Evolutionary conservation across 1,140 invertebrate species (phyloP), one percentile per base, ranked within the genome.

Genomic region (Choristoneura fumiferana): DNA sequence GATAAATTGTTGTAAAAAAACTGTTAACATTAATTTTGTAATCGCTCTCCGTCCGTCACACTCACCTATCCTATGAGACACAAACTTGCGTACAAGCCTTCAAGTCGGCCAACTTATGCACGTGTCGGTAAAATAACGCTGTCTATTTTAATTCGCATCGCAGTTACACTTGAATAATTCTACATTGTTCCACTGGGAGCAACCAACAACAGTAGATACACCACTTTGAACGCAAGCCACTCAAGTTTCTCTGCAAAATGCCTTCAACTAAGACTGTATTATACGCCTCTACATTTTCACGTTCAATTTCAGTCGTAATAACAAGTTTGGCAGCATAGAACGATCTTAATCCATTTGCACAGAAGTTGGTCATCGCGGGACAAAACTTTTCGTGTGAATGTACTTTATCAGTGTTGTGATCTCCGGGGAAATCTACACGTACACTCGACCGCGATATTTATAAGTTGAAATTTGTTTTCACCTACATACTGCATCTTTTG

Each of bases 11-110:
- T 72, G n/a, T 57, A 64, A 60, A 54, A 34, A 60, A 61, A 57
- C 49, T 57, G 57, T 65, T 76, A n/a, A n/a, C n/a, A n/a, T n/a
- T 70, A 72, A 67, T 76, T 70, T 72, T 70, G 63, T 64, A 69
- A 56, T 15, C 45, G 38, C 55, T 36, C 34, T 57, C 22, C 40
- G 57, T 29, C 52, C 38, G 5, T 49, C 1, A 4, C 43, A 33
- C 5, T 22, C 17, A 22, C 43, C 22, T 49, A 22, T 6, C 43
- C 3, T 17, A 12, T 49, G 36, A 34, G 36, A 43, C n/a, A n/a
- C 54, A 64, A 66, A 69, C 58, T 71, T 69, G 56, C 64, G 54
- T 66, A 49, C 54, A 69, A 64, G 59, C 38, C 60, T 60, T 61
- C 63, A 65, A 75, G 63, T 71, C 60, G 39, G 53, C 55, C 39